phyloP scores from a whole-genome alignment of 2,888 invertebrate genomes.

The Tubulanus polymorphus region DNA sequence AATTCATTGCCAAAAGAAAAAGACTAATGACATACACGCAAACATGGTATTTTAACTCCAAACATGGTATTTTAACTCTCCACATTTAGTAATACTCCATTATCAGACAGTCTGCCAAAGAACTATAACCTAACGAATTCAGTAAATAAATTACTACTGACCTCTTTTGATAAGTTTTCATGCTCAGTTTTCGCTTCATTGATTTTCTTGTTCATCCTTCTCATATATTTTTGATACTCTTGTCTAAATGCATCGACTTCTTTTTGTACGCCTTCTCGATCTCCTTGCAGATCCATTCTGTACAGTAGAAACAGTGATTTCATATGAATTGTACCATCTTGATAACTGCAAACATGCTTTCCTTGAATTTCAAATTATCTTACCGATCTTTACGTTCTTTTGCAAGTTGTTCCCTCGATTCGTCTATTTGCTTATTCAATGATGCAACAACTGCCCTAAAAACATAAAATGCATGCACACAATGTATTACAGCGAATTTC shows the following conservation, averaged over 20 bases:
- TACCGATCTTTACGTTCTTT: conserved; percentile 43
- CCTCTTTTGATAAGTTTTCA: conserved; percentile 43
- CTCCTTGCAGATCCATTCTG: conserved; percentile 37
- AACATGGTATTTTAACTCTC: no score
- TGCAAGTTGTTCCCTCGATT: conserved; percentile 36
- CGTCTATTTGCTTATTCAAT: conserved; percentile 43
- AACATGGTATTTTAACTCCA: no score
- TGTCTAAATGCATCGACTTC: conserved; percentile 38
- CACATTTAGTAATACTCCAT: no score
- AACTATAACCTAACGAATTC: no score
- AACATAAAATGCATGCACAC: conserved; percentile 7
- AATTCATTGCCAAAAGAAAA: no score
- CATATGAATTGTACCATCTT: no score
- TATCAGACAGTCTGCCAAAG: no score
- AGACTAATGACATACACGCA: no score
- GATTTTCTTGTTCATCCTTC: conserved; percentile 38
- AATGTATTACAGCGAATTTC: background rate
- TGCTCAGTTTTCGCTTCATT: conserved; percentile 40
- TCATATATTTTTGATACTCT: conserved; percentile 36
- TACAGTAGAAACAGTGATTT: no score
- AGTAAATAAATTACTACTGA: no score
- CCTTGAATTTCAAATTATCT: background rate
- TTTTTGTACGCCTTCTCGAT: conserved; percentile 39
- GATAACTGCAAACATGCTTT: background rate
- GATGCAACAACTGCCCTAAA: conserved; percentile 40